Base-by-base conservation (phyloP, 1,140 invertebrate genomes). In the Ruditapes philippinarum region DNA sequence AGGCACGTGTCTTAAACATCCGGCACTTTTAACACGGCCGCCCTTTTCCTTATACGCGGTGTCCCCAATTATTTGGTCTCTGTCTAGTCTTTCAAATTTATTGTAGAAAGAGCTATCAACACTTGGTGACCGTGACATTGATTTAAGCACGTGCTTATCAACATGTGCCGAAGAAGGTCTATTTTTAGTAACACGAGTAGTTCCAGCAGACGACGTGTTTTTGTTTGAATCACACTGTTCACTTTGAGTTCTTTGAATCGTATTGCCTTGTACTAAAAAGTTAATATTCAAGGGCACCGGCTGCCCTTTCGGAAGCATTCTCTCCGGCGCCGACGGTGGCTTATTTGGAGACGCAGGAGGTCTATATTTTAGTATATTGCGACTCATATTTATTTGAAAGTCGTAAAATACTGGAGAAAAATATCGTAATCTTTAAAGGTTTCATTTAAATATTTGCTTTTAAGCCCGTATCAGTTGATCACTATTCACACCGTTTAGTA, bases 91-190 rank as follows among this genome's bases (percentile, higher is more conserved):
- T 68, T 87, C 84, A 87, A 87, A 87, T 25, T 38, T 78, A 38
- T 87, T 57, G 79, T 87, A 87, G n/a, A 78, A 87, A 7, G 84
- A 87, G 65, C 40, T 1, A 57, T 87, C 84, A 5, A 87, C 84
- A 79, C 60, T 78, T 19, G 70, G 73, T 31, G 84, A 38, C 40
- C 70, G 33, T 31, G 22, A 25, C 28, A 65, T 31, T n/a, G 84
- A 87, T 33, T 79, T 12, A 36, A 87, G 40, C 31, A 87, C 84
- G 51, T 79, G 84, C 49, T 78, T 78, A 40, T 87, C 84, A 4
- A 87, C 38, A 79, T 79, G 57, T 19, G 73, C 40, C 7, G 57
- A 40, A 7, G 62, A n/a, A 25, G 57, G 70, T 28, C 49, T 33
- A 45, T 33, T 4, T n/a, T 68, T 87, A 0, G 45, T 51, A 7